A percentile compares a stretch with the other conserved stretches of the same genome.
Conservation (phyloP, 2,113 vertebrate species). For the Ursus arctos region DNA sequence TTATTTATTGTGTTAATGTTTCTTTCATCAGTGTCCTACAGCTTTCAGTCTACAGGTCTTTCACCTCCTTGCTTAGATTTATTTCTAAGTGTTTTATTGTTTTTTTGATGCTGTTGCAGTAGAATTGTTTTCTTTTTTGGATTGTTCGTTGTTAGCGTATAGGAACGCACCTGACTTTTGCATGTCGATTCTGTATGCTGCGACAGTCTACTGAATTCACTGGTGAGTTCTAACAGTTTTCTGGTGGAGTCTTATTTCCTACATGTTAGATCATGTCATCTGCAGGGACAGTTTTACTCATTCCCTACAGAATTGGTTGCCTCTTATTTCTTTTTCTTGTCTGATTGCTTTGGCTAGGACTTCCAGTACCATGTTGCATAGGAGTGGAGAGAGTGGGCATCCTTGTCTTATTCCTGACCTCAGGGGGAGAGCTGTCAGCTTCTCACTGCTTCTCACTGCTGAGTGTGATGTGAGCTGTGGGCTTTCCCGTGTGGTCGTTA, state of each 20-base stretch:
- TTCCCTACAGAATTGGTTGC: neutral
- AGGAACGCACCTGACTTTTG: neutral
- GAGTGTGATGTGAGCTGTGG: neutral
- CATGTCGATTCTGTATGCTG: neutral
- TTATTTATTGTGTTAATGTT: fast-evolving
- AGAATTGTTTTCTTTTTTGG: neutral
- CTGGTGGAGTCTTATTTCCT: neutral
- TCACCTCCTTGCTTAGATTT: neutral
- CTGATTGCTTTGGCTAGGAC: no score
- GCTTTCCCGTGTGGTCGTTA: neutral
- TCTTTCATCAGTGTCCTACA: neutral
- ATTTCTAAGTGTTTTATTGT: no score
- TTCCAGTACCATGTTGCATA: fast-evolving
- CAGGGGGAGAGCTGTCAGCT: neutral
- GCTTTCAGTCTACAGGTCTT: neutral
- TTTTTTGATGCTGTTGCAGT: neutral
- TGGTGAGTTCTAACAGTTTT: neutral
- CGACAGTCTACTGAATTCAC: neutral
- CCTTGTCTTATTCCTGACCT: no score
- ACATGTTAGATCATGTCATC: fast-evolving
- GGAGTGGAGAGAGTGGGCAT: neutral
- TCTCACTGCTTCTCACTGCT: neutral
- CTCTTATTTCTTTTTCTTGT: neutral
- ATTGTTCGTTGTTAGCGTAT: fast-evolving
- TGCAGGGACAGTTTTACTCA: neutral